Evolutionary conservation across 2,113 vertebrate species (phyloP).

Genomic region (Panthera uncia): DNA sequence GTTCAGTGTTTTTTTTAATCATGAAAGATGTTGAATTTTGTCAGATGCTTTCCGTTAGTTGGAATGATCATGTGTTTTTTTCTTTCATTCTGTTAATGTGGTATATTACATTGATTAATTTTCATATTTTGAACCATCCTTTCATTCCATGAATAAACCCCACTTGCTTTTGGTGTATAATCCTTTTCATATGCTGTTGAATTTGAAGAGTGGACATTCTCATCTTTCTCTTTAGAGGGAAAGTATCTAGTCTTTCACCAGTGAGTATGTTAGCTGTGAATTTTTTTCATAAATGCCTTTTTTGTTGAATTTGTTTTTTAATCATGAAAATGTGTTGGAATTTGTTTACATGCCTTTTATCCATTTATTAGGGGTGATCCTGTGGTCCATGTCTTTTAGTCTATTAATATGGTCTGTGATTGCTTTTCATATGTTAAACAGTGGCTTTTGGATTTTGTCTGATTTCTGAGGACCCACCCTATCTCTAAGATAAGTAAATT

Average conservation of each 20-base stretch:
- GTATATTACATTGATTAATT: neutral
- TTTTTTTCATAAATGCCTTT: neutral
- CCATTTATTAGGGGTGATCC: neutral
- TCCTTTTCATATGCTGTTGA: neutral
- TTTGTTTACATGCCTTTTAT: constrained; percentile 45
- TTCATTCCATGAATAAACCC: neutral
- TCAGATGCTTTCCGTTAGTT: neutral
- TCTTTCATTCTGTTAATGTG: neutral
- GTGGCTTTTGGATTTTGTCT: constrained; percentile 28
- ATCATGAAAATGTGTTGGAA: neutral
- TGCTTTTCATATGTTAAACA: constrained; percentile 4
- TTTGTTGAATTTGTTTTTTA: neutral
- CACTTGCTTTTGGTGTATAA: neutral
- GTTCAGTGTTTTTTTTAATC: neutral
- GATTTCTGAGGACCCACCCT: neutral
- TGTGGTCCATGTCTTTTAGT: neutral
- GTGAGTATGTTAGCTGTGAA: neutral
- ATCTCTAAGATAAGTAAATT: neutral
- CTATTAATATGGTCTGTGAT: neutral
- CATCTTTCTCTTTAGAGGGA: neutral
- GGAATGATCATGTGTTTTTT: neutral
- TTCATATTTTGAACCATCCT: constrained; percentile 24
- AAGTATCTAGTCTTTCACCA: neutral
- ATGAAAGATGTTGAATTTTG: constrained; percentile 17
- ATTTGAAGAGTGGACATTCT: constrained; percentile 8